Evolutionary conservation across 2,888 invertebrate species (phyloP), one percentile per base, ranked within the genome.

Genomic region (Drosophila borborema): DNA sequence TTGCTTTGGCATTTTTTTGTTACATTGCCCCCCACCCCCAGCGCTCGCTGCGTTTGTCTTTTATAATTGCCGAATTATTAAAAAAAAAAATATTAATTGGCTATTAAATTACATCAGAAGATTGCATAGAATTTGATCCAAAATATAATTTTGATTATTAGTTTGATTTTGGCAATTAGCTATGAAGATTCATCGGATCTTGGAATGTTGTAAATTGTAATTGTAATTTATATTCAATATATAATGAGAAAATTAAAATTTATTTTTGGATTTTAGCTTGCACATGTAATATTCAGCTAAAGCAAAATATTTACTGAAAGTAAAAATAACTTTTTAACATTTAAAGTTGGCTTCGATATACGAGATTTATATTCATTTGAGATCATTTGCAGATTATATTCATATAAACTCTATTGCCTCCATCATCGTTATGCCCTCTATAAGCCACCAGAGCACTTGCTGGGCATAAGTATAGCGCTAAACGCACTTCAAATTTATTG

Each of bases 1-100:
- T 80, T 81, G 77, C 77, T 54, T 60, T 58, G 69, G 65, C 56
- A 69, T 70, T 74, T 75, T 45, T 79, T 59, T 66, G 46, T 48
- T 40, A 49, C 61, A 54, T 53, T 28, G 9, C 28, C 8, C 1
- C 43, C 16, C 58, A 8, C 6, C 10, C 41, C 41, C 10, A 8
- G 20, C 6, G 8, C 23, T 10, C 28, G 6, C 23, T 9, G 23
- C 20, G 8, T 23, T 18, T 48, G 5, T 18, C 12, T 38, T 55
- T 60, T 4, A 53, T 18, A 23, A 56, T 40, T 36, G 14, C 10
- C 6, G n/a, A 43, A 28, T 40, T 53, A 49, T 61, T 46, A 31
- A 49, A 28, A 28, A 43, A 28, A 34, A 36, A 59, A 38, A 41
- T 36, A 59, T 62, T 70, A 41, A 55, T 64, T 40, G 43, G 31